A percentile compares a stretch with the other conserved stretches of the same genome.
These are phyloP conservation scores for Meteorus cinctellus DNA, from an alignment of 2,888 invertebrate genomes.

Conservation along the genomic window DNA sequence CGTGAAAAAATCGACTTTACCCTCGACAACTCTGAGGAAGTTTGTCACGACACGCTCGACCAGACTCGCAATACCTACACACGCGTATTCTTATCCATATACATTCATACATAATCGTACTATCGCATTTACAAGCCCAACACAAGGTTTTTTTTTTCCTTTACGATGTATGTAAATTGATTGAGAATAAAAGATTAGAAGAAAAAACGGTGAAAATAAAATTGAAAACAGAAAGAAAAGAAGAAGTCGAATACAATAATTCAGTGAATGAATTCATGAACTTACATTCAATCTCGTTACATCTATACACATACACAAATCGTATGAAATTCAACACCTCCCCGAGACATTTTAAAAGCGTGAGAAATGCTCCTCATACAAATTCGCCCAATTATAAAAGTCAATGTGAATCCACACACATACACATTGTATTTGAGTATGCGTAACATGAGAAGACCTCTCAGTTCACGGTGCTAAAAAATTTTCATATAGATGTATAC, in stretches of 20 bases:
- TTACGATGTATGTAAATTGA: conserved; percentile 37
- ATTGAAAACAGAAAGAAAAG: conserved; percentile 20
- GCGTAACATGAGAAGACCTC: conserved; percentile 27
- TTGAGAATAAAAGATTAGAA: conserved; percentile 27
- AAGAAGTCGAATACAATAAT: not conserved
- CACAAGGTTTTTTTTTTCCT: conserved; percentile 35
- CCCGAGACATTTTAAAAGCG: conserved; percentile 28
- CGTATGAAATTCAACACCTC: conserved; percentile 38
- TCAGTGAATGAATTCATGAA: conserved; percentile 3
- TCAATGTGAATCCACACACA: not conserved
- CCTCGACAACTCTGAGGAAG: conserved; percentile 33
- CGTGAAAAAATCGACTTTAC: conserved; percentile 34
- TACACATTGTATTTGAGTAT: conserved; percentile 1
- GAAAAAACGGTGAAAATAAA: not conserved
- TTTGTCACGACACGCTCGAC: conserved; percentile 45
- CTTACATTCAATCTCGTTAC: conserved; percentile 24
- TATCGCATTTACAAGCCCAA: conserved; percentile 45
- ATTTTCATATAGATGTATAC: conserved; percentile 11
- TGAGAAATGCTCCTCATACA: conserved; percentile 29
- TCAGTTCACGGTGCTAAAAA: not conserved
- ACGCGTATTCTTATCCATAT: conserved; percentile 21
- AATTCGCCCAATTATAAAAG: conserved; percentile 24
- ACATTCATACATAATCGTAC: conserved; percentile 39
- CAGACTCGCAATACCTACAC: conserved; percentile 25
- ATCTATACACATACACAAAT: not conserved